A percentile compares a stretch with the other conserved stretches of the same genome.
phyloP scores from a whole-genome alignment of 2,113 vertebrate species.

The Notothenia rossii region DNA sequence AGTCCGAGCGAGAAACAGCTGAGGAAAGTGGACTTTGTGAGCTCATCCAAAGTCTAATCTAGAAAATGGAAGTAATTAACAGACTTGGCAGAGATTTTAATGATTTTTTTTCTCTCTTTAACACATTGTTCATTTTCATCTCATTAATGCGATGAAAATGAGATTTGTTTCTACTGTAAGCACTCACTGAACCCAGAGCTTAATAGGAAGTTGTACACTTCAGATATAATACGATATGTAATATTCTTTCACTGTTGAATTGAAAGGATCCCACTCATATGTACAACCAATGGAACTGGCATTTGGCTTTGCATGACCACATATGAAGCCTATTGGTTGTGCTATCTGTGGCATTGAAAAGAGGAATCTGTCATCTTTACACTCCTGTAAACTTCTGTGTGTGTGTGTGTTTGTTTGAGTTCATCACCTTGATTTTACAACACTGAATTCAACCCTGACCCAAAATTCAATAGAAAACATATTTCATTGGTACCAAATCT shows the following conservation, averaged over 20 bases:
- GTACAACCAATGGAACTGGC: not conserved
- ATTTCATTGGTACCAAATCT: not conserved
- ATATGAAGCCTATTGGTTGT: not conserved
- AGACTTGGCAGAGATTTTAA: slow-evolving; percentile 50
- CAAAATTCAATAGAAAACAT: not conserved
- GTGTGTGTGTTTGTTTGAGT: not conserved
- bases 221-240: not conserved
- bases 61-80: slow-evolving; percentile 49
- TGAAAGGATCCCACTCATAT: not conserved
- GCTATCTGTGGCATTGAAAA: not conserved
- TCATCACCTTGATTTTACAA: slow-evolving; percentile 10
- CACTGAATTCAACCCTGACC: not conserved
- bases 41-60: slow-evolving; percentile 56
- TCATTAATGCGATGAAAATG: not conserved
- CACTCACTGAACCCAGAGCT: not conserved
- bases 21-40: slow-evolving; percentile 65
- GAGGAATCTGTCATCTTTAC: not conserved
- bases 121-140: too few species aligned
- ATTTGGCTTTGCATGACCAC: not conserved
- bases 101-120: slow-evolving; percentile 45
- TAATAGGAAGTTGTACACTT: too few species aligned
- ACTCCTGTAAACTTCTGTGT: not conserved
- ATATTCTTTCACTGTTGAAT: not conserved
- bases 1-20: slow-evolving; percentile 16
- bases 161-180: not conserved